These are phyloP conservation scores for Danaus chrysippus DNA, from an alignment of 2,888 invertebrate genomes.

Conservation along the genomic window DNA sequence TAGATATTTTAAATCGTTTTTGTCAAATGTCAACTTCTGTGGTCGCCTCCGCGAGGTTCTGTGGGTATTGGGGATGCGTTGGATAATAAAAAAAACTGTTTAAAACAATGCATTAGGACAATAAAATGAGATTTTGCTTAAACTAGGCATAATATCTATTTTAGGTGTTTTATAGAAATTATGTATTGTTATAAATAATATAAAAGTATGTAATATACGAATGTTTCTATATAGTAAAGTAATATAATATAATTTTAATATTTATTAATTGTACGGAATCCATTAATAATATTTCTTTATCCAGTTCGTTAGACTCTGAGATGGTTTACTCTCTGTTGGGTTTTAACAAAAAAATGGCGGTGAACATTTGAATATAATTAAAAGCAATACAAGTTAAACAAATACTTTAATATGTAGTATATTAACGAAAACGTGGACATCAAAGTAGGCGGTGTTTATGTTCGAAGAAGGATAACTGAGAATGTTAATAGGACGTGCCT, in stretches of 20 bases:
- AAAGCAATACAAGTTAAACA: conserved; percentile 12
- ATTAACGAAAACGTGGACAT: conserved; percentile 16
- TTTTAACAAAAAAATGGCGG: conserved; percentile 38
- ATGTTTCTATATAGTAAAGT: too few species aligned
- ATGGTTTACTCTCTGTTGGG: conserved; percentile 40
- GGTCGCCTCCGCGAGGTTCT: conserved; percentile 54
- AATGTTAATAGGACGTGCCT: conserved; percentile 60
- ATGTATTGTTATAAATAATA: too few species aligned
- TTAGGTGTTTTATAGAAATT: too few species aligned
- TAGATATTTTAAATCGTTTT: conserved; percentile 67
- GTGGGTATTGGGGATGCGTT: conserved; percentile 12
- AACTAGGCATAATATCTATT: too few species aligned
- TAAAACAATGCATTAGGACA: too few species aligned
- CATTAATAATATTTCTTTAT: too few species aligned
- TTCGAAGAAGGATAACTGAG: conserved; percentile 45
- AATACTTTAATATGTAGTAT: conserved; percentile 1
- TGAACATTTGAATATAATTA: conserved; percentile 17
- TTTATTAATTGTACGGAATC: conserved; percentile 21
- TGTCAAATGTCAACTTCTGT: conserved; percentile 78
- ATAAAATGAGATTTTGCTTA: too few species aligned
- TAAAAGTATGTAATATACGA: too few species aligned
- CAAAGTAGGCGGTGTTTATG: conserved; percentile 47
- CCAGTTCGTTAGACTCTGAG: conserved; percentile 28
- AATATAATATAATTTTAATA: too few species aligned
- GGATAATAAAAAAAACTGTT: too few species aligned